Evolutionary conservation across 2,888 invertebrate genomes (phyloP).

Genomic region (Macroteleia sp.): DNA sequence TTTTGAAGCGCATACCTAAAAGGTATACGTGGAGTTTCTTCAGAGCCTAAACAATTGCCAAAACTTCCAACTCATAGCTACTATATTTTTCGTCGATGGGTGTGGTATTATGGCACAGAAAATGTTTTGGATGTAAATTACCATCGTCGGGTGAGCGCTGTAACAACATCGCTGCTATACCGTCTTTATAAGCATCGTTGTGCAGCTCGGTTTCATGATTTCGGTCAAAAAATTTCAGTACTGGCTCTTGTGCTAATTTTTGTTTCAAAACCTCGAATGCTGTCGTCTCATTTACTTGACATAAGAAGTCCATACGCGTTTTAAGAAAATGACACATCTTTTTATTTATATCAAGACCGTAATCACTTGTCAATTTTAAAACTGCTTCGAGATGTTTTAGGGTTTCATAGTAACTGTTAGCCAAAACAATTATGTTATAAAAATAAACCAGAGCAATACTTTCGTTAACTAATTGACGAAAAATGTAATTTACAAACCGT

Average conservation of each 20-base stretch:
- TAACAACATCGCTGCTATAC: neutral
- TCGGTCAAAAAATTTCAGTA: constrained; percentile 13
- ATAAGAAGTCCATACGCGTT: neutral
- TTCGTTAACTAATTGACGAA: neutral
- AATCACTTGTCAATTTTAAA: neutral
- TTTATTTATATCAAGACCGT: neutral
- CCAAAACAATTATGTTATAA: constrained; percentile 4
- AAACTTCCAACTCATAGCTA: constrained; percentile 9
- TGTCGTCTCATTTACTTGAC: neutral
- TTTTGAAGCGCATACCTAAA: neutral
- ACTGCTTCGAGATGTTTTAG: neutral
- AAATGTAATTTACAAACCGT: constrained; percentile 1
- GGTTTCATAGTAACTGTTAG: neutral
- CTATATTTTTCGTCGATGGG: constrained; percentile 2
- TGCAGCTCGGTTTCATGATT: constrained; percentile 43
- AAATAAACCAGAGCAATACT: constrained; percentile 13
- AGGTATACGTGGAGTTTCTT: neutral
- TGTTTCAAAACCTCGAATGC: neutral
- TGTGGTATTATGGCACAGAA: constrained; percentile 46
- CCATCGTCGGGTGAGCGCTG: constrained; percentile 21
- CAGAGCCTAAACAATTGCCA: neutral
- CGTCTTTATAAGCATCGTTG: constrained; percentile 35
- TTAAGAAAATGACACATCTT: constrained; percentile 24
- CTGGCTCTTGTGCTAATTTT: neutral
- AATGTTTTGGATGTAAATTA: constrained; percentile 32